Conservation (phyloP, 92 coral and sea anemone species). For the Micromussa lordhowensis region DNA sequence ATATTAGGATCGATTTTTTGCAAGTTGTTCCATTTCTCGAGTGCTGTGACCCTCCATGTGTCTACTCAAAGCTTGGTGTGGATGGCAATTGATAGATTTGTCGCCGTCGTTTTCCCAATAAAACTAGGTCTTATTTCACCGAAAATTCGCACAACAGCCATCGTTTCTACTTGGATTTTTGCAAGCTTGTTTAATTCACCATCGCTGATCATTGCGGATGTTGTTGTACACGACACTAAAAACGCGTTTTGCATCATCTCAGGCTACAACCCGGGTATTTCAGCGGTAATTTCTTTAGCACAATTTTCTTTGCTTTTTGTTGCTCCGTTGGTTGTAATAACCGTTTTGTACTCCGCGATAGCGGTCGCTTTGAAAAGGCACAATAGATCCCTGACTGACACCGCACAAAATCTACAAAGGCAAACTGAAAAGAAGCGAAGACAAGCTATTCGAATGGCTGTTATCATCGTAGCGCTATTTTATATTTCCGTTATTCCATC, state of each 20-base stretch:
- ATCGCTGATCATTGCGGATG: no score
- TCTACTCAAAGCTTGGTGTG: no score
- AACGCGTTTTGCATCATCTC: no score
- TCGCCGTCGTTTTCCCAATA: not conserved
- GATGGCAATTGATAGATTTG: no score
- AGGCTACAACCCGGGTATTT: no score
- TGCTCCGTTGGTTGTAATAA: not conserved
- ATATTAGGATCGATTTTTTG: no score
- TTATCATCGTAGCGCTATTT: not conserved
- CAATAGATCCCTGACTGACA: not conserved
- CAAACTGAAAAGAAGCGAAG: not conserved
- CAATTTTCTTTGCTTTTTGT: not conserved
- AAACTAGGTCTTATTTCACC: no score
- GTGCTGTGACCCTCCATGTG: no score
- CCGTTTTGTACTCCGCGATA: conserved; percentile 5
- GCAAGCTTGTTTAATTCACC: not conserved
- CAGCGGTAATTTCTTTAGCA: no score
- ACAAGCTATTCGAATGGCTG: not conserved
- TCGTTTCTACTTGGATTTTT: not conserved
- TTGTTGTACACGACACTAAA: not conserved
- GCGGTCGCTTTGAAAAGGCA: not conserved
- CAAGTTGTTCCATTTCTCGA: no score
- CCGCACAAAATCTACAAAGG: not conserved
- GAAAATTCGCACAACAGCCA: not conserved
- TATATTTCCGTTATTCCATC: not conserved